These are phyloP conservation scores for Garrulus glandarius DNA, from an alignment of 2,797 vertebrate genomes.

Conservation along the genomic window DNA sequence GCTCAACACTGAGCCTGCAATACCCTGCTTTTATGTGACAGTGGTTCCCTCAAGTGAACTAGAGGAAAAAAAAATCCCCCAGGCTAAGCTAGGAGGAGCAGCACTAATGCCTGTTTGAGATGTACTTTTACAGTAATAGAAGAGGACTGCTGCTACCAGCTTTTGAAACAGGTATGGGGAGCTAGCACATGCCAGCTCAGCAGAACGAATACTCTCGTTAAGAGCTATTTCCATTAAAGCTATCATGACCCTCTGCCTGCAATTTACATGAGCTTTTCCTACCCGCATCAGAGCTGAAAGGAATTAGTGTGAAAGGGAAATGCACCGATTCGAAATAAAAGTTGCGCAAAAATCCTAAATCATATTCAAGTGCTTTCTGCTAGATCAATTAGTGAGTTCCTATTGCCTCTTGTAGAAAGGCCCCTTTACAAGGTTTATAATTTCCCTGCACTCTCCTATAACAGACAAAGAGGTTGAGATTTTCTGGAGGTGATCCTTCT, in stretches of 20 bases:
- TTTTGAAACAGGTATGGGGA: constrained; percentile 22
- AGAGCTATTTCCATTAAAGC: constrained; percentile 51
- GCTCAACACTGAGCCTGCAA: background rate
- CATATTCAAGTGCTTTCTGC: background rate
- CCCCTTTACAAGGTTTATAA: background rate
- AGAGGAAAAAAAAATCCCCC: background rate
- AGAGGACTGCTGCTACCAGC: background rate
- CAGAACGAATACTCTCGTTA: constrained; percentile 45
- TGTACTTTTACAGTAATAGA: background rate
- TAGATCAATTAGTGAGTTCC: background rate
- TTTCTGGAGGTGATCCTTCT: constrained; percentile 13
- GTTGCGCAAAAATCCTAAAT: background rate
- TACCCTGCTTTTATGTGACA: background rate
- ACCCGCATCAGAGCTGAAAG: constrained; percentile 21
- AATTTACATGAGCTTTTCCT: constrained; percentile 46
- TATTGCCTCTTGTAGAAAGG: background rate
- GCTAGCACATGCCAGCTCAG: background rate
- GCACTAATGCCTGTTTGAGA: background rate
- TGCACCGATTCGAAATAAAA: background rate
- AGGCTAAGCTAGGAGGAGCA: background rate
- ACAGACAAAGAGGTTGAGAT: background rate
- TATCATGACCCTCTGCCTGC: constrained; percentile 44
- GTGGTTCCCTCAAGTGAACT: background rate
- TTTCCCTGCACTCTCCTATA: background rate
- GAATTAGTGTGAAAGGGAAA: constrained; percentile 28